Conservation (phyloP, 2,888 invertebrate species). For the Sminthurides aquaticus region DNA sequence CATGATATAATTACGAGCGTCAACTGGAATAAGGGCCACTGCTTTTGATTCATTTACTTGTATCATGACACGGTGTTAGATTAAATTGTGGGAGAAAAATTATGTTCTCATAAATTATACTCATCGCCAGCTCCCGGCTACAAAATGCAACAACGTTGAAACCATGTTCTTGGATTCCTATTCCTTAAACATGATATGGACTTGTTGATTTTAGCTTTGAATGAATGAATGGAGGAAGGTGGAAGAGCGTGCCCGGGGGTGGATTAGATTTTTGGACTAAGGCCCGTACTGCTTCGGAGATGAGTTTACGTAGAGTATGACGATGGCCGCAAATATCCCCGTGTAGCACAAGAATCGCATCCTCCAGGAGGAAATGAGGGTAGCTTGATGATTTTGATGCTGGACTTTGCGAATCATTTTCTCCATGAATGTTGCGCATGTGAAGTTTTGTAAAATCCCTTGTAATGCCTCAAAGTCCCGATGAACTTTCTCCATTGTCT, state of each 20-base stretch:
- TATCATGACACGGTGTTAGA: slow-evolving; percentile 16
- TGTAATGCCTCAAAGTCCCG: not conserved
- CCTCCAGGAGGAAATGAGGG: not conserved
- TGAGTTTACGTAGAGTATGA: not conserved
- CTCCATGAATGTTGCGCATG: not conserved
- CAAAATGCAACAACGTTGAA: not conserved
- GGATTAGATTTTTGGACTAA: no score
- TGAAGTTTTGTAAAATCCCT: not conserved
- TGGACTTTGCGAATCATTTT: not conserved
- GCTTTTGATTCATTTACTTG: slow-evolving; percentile 22
- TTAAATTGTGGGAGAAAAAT: not conserved
- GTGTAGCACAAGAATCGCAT: not conserved
- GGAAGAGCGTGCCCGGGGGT: no score
- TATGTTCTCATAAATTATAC: not conserved
- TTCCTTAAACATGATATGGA: no score
- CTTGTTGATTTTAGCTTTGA: no score
- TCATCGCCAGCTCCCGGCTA: slow-evolving; percentile 4
- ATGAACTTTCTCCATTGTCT: not conserved
- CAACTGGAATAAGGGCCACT: slow-evolving; percentile 22
- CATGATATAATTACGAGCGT: slow-evolving; percentile 20
- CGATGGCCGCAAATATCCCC: not conserved
- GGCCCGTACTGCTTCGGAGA: no score
- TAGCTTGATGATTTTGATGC: not conserved
- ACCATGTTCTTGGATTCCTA: no score
- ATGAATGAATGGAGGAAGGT: not conserved